Base-by-base conservation (phyloP, 2,113 vertebrate species). In the Apistogramma diplotaenia region DNA sequence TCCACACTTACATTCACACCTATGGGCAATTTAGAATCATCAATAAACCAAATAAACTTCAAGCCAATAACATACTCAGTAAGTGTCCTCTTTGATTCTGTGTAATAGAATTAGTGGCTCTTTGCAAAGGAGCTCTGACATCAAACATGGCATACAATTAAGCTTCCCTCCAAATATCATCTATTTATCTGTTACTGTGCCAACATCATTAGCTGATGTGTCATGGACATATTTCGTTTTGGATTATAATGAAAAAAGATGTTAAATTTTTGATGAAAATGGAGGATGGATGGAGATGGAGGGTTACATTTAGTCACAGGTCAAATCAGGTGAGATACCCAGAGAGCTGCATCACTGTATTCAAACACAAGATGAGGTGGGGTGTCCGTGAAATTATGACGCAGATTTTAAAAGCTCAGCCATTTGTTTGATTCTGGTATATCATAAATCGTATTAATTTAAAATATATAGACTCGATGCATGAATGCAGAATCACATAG, bases 161-260 rank as follows among this genome's bases (percentile, higher is more conserved):
- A 23, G 40, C 40, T 46, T 67, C 27, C 23, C 40, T 67, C 43
- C 40, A 67, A 67, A 67, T 67, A 67, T 49, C 62, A 67, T 49
- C 62, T 67, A 49, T 67, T 49, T 67, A 49, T 67, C 40, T 27
- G 23, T 65, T 13, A 72, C 27, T 35, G 35, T 56, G 83, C 83
- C 55, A 78, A 2, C 27, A 11, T 71, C 60, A 86, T 86, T 80
- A 86, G 72, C 27, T 57, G 31, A 65, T 74, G 27, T 78, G 74
- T 65, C 75, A 77, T 29, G 75, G 55, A 72, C 57, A n/a, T 15
- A 51, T 83, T 58, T n/a, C 25, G 54, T 77, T 60, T 61, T 23
- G 31, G 33, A 67, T 40, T 54, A 61, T 43, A 62, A 21, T 67
- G 65, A 23, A 86, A 72, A 31, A 59, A 62, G 43, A 85, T 78